These are phyloP conservation scores for Spea bombifrons DNA, from an alignment of 2,113 vertebrate species.

Conservation along the genomic window DNA sequence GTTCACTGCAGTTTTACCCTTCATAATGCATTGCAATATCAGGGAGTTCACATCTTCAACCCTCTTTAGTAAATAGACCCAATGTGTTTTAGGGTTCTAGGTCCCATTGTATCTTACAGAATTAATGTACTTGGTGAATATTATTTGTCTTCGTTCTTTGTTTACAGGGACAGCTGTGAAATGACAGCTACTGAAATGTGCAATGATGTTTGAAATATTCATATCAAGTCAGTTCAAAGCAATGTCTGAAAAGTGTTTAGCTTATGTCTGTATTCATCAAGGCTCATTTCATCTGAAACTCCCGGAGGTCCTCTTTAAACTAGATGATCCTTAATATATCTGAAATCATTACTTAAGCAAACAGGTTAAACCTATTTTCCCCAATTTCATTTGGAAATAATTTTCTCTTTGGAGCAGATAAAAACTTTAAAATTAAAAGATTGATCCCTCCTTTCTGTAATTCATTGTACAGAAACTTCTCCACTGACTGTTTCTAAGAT, in stretches of 20 bases:
- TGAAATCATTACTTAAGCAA: conserved; percentile 21
- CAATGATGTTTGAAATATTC: conserved; percentile 45
- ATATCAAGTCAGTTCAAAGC: conserved; percentile 43
- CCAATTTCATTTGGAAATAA: neutral
- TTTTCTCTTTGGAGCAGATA: neutral
- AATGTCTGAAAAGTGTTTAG: conserved; percentile 39
- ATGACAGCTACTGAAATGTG: conserved; percentile 47
- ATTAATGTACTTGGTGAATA: conserved; percentile 26
- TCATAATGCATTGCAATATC: too few species aligned
- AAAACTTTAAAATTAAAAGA: neutral
- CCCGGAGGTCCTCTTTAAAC: conserved; percentile 18
- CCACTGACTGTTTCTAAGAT: neutral
- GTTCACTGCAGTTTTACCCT: too few species aligned
- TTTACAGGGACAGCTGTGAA: conserved; percentile 42
- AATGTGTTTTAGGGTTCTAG: neutral
- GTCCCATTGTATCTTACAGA: neutral
- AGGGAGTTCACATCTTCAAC: too few species aligned
- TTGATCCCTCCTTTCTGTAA: neutral
- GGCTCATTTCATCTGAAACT: conserved; percentile 42
- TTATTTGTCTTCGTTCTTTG: conserved; percentile 30
- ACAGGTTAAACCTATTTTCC: conserved; percentile 17
- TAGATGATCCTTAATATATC: conserved; percentile 29
- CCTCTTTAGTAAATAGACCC: neutral
- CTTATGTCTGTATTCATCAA: conserved; percentile 42
- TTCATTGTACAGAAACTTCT: neutral